Evolutionary conservation across 2,113 vertebrate genomes (phyloP).

Genomic region (Petrocephalus microphthalmus): DNA sequence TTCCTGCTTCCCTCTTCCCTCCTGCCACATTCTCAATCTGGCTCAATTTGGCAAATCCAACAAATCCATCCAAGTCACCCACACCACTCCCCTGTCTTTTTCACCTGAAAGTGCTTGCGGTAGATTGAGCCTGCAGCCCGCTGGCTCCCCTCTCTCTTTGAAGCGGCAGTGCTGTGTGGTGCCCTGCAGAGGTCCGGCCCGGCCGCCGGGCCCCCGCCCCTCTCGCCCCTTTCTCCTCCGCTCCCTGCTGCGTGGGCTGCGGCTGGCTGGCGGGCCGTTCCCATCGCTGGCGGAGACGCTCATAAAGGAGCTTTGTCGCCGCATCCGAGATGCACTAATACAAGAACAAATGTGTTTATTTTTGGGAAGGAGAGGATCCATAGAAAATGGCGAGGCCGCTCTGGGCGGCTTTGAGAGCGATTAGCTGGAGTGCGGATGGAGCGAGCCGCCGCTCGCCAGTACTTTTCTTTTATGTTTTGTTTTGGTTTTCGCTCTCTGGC

Average conservation of each 20-base stretch:
- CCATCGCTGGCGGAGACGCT: neutral
- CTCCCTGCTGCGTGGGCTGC: neutral
- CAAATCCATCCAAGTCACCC: neutral
- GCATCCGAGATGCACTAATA: neutral
- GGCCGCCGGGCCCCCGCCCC: neutral
- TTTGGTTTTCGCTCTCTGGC: neutral
- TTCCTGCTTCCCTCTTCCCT: too few species aligned
- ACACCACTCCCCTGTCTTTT: neutral
- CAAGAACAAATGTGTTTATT: neutral
- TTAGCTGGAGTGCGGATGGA: neutral
- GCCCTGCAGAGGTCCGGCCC: neutral
- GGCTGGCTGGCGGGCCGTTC: neutral
- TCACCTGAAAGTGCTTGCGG: neutral
- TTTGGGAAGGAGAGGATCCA: neutral
- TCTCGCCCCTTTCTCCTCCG: neutral
- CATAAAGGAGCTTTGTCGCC: neutral
- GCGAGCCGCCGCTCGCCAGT: neutral
- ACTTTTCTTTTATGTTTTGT: too few species aligned
- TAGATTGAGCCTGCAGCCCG: neutral
- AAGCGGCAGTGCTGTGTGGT: neutral
- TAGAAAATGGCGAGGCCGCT: neutral
- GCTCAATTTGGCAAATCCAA: neutral
- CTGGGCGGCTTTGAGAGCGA: neutral
- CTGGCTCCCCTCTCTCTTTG: neutral
- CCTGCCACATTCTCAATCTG: neutral